Conservation (phyloP, 2,888 invertebrate species). For the Phytoseiulus persimilis region DNA sequence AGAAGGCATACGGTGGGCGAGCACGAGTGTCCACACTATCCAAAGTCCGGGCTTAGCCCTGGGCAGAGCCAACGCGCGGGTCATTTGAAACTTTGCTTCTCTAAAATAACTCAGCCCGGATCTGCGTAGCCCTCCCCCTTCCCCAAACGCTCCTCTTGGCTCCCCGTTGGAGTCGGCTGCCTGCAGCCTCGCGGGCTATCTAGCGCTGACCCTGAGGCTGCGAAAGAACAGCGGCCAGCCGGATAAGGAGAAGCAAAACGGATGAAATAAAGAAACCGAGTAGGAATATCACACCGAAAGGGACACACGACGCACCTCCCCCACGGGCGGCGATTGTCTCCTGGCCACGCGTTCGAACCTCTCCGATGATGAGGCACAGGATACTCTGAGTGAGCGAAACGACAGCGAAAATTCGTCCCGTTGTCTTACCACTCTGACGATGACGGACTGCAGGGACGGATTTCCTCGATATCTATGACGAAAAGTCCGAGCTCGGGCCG, state of each 20-base stretch:
- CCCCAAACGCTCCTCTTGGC: neutral
- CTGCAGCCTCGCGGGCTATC: neutral
- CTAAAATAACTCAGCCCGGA: slow-evolving; percentile 5
- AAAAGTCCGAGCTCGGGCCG: no score
- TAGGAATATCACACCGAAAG: neutral
- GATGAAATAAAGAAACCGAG: neutral
- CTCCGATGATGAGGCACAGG: no score
- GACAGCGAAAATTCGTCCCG: no score
- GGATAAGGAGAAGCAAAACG: neutral
- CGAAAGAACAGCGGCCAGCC: neutral
- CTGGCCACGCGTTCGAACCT: no score
- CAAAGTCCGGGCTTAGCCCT: neutral
- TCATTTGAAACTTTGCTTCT: slow-evolving; percentile 5
- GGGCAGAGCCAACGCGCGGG: slow-evolving; percentile 5
- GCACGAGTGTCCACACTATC: neutral
- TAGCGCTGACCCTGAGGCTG: neutral
- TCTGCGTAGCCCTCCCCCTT: neutral
- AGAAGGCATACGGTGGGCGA: no score
- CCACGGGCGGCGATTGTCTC: neutral
- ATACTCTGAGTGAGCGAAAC: no score
- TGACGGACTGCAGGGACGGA: no score
- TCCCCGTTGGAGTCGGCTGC: neutral
- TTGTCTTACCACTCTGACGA: no score
- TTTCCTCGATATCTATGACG: no score
- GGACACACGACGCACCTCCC: neutral